Conservation (phyloP, 2,113 vertebrate genomes). For the Camelus dromedarius region DNA sequence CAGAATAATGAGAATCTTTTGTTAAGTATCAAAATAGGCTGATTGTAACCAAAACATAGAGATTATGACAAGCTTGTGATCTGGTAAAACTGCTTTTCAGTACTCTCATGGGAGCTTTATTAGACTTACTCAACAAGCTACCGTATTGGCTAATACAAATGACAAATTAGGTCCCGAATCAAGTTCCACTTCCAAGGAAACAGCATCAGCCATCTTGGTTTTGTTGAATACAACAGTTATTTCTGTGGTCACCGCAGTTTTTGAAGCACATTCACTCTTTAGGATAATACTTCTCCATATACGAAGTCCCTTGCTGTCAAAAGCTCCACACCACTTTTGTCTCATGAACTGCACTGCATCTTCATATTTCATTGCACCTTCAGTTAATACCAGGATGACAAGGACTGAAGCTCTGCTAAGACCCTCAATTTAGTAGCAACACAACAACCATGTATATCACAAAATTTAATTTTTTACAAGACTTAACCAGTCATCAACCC, state of each 20-base stretch:
- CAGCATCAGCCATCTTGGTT: not conserved
- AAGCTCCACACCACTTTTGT: not conserved
- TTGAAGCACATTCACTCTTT: not conserved
- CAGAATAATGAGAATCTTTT: not conserved
- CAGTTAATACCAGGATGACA: not conserved
- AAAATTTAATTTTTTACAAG: slow-evolving; percentile 93
- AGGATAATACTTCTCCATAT: not conserved
- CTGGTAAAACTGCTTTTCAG: not conserved
- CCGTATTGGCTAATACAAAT: not conserved
- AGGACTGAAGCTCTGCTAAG: slow-evolving; percentile 89
- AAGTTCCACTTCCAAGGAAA: not conserved
- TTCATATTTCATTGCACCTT: not conserved
- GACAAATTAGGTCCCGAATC: not conserved
- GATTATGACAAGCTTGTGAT: not conserved
- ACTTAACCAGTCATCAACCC: slow-evolving; percentile 94
- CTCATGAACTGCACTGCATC: not conserved
- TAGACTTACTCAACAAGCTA: not conserved
- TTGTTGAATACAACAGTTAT: not conserved
- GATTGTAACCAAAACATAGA: not conserved
- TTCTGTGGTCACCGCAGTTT: not conserved
- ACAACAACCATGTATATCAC: slow-evolving; percentile 94
- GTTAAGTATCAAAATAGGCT: not conserved
- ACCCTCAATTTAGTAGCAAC: slow-evolving; percentile 92
- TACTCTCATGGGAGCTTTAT: not conserved
- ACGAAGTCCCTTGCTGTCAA: not conserved